Evolutionary conservation across 2,797 vertebrate species (phyloP), one percentile per base, ranked within the genome.

Genomic region (Vipera latastei): DNA sequence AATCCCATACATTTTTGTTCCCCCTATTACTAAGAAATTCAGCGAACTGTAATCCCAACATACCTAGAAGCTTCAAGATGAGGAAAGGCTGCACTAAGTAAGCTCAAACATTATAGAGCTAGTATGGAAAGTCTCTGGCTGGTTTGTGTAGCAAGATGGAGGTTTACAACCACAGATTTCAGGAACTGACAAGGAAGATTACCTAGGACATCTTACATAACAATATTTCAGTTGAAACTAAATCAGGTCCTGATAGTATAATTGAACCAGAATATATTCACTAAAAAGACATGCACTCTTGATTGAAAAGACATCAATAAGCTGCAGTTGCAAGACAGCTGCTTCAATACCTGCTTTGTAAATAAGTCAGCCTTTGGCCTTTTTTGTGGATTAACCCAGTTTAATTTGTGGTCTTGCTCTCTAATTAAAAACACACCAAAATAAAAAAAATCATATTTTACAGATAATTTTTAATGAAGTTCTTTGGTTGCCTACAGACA

Each of bases 81-180:
- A 18, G 38, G 8, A 83, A 48, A 48, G 22, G 38, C 4, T 83
- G 9, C 22, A 48, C 9, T 83, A 83, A 48, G 38, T 12, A 48
- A 2, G 44, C 20, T 9, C 12, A 4, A 38, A 83, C 22, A 83
- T 48, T 83, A 83, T 83, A 48, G 4, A 83, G 78, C 1, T 48
- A 83, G 22, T 14, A 69, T 56, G 59, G 73, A 44, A 86, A 65
- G 25, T 65, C 18, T 44, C 44, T 63, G 69, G 57, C 28, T 85
- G 53, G 59, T 26, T 9, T 85, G 88, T 2, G 7, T 55, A 55
- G 28, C 44, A 55, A 92, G 48, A 85, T 44, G n/a, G 14, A 89
- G 65, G 22, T 28, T 88, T 92, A n/a, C 32, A 56, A 73, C 14
- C 48, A 92, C 55, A 85, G 44, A 92, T 92, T 86, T 92, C 26